Evolutionary conservation across 2,888 invertebrate genomes (phyloP).

Genomic region (Torymus texanus): DNA sequence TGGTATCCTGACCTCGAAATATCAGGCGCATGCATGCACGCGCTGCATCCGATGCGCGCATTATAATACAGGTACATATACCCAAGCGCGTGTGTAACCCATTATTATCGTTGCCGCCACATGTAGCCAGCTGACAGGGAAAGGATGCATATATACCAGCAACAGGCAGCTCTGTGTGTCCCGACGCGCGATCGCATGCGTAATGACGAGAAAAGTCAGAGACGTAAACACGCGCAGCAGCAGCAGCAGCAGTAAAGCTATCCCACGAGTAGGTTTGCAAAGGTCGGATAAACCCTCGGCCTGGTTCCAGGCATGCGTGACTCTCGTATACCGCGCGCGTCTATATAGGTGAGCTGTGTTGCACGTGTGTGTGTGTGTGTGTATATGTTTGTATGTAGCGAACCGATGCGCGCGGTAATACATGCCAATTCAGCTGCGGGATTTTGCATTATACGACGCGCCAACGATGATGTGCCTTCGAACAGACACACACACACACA

Average conservation of each 20-base stretch:
- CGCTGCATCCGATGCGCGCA: background rate
- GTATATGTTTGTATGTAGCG: too few relatives aligned
- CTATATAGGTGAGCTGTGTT: background rate
- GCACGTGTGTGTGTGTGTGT: too few relatives aligned
- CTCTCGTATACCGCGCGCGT: background rate
- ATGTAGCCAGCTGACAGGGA: conserved; percentile 2
- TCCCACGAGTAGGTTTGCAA: conserved; percentile 1
- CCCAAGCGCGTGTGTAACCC: background rate
- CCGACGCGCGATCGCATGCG: conserved; percentile 4
- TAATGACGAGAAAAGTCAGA: conserved; percentile 4
- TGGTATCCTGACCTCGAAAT: conserved; percentile 25
- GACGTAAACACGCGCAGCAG: background rate
- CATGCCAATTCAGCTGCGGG: too few relatives aligned
- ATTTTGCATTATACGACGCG: too few relatives aligned
- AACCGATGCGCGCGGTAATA: too few relatives aligned
- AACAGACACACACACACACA: too few relatives aligned
- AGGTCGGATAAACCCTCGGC: background rate
- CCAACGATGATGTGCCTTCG: too few relatives aligned
- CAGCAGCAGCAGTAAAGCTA: background rate
- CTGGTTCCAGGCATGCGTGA: conserved; percentile 29
- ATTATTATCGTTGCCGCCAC: background rate
- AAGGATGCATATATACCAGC: too few relatives aligned
- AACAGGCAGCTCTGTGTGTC: background rate
- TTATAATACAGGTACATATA: too few relatives aligned
- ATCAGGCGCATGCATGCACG: too few relatives aligned